phyloP scores from a whole-genome alignment of 2,797 vertebrate genomes.

The Anabacerthia variegaticeps region DNA sequence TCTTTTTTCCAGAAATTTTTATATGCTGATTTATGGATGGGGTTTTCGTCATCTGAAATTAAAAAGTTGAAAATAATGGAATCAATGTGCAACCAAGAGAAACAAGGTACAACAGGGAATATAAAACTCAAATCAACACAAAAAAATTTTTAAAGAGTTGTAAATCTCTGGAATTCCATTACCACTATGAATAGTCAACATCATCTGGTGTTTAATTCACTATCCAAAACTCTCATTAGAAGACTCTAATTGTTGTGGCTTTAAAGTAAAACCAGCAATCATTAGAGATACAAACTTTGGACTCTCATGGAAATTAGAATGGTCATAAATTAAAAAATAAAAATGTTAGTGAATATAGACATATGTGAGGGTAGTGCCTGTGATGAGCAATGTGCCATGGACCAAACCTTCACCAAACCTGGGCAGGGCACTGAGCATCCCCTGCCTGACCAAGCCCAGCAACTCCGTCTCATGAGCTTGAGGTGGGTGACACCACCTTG shows the following conservation, averaged over 20 bases:
- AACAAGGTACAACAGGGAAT: not conserved
- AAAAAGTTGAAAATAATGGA: not conserved
- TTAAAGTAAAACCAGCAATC: not conserved
- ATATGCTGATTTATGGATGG: not conserved
- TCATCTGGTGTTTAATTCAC: not conserved
- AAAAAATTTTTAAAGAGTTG: not conserved
- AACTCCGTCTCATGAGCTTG: not conserved
- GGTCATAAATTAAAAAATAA: not conserved
- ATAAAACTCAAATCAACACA: not conserved
- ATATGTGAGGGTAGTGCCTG: rapidly evolving
- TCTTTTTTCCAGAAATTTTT: not conserved
- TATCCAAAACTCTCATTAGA: conserved; percentile 12
- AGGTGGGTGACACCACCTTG: too few species aligned
- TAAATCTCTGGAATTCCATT: not conserved
- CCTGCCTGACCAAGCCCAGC: not conserved
- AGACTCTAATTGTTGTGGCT: not conserved
- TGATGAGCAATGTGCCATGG: rapidly evolving
- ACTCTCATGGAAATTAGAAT: conserved; percentile 26
- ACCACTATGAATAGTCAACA: not conserved
- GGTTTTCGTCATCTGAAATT: not conserved
- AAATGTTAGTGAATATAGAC: not conserved
- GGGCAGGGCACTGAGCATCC: rapidly evolving
- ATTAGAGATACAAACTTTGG: not conserved
- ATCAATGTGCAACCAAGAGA: not conserved
- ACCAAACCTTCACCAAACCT: not conserved